Percentiles rank a stretch among this genome's conserved stretches.
phyloP scores from a whole-genome alignment of 2,888 invertebrate species.

The Calephelis perditalis region DNA sequence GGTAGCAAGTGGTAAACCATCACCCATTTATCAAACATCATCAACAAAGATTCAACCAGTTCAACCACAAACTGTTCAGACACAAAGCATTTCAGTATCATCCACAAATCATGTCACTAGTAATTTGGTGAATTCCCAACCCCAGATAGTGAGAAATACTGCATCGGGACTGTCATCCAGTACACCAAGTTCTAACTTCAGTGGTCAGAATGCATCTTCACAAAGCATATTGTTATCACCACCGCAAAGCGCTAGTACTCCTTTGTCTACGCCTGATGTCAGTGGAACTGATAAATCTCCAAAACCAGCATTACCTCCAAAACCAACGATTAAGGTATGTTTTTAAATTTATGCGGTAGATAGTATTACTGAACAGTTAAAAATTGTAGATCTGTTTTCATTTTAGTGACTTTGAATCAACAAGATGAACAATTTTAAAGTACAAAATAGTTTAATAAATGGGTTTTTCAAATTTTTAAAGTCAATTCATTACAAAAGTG shows the following conservation, averaged over 20 bases:
- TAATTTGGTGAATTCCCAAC: slow-evolving; percentile 67
- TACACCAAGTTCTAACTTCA: slow-evolving; percentile 63
- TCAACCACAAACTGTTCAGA: slow-evolving; percentile 84
- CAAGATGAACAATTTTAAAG: no score
- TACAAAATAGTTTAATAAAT: no score
- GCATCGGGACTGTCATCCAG: slow-evolving; percentile 70
- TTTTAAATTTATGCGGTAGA: neutral
- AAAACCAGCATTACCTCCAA: slow-evolving; percentile 90
- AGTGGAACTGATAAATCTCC: slow-evolving; percentile 75
- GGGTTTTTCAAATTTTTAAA: no score
- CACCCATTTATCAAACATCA: slow-evolving; percentile 88
- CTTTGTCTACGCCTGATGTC: slow-evolving; percentile 74
- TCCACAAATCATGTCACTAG: slow-evolving; percentile 66
- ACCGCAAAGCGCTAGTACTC: slow-evolving; percentile 80
- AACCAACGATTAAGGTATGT: slow-evolving; percentile 83
- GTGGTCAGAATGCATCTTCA: slow-evolving; percentile 57
- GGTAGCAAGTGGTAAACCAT: slow-evolving; percentile 81
- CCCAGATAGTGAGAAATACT: slow-evolving; percentile 73
- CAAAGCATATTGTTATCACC: slow-evolving; percentile 76
- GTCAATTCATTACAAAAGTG: no score
- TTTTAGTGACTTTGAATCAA: no score
- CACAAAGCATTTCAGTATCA: slow-evolving; percentile 55
- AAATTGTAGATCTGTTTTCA: slow-evolving; percentile 39
- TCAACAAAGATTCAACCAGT: slow-evolving; percentile 89
- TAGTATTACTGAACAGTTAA: neutral